These are phyloP conservation scores for Chironomus riparius DNA, from an alignment of 2,888 invertebrate species.

Conservation along the genomic window DNA sequence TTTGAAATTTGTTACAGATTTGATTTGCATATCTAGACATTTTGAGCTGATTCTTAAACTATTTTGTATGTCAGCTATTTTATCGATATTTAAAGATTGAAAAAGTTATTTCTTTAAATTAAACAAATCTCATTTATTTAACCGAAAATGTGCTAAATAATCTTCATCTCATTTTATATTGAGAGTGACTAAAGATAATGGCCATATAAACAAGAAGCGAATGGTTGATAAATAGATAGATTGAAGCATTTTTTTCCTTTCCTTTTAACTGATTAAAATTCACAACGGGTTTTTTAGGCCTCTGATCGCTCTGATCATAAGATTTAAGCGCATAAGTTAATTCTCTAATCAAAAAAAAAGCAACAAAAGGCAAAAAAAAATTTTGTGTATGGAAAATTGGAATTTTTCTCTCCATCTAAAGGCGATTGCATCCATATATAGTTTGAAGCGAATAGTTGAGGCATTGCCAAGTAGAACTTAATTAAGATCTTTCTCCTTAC, in stretches of 20 bases:
- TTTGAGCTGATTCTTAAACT: too few species aligned
- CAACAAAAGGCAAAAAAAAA: background rate
- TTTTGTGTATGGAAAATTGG: background rate
- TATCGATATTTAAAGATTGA: too few species aligned
- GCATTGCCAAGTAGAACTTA: conserved; percentile 19
- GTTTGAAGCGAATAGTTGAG: background rate
- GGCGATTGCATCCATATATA: background rate
- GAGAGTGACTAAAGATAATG: background rate
- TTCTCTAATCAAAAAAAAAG: too few species aligned
- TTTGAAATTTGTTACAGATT: too few species aligned
- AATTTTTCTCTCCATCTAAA: background rate
- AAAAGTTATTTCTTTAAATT: too few species aligned
- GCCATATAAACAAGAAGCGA: background rate
- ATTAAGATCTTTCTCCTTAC: conserved; percentile 26
- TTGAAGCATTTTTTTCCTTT: background rate
- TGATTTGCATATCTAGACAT: too few species aligned
- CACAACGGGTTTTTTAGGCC: conserved; percentile 23
- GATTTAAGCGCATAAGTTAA: too few species aligned
- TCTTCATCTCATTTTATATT: background rate
- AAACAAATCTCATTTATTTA: too few species aligned
- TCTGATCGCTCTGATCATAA: background rate
- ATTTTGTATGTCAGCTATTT: too few species aligned
- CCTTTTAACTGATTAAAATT: conserved; percentile 16
- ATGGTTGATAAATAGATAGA: background rate
- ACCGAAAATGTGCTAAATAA: too few species aligned